phyloP scores from a whole-genome alignment of 2,888 invertebrate genomes.

The Lysandra coridon region DNA sequence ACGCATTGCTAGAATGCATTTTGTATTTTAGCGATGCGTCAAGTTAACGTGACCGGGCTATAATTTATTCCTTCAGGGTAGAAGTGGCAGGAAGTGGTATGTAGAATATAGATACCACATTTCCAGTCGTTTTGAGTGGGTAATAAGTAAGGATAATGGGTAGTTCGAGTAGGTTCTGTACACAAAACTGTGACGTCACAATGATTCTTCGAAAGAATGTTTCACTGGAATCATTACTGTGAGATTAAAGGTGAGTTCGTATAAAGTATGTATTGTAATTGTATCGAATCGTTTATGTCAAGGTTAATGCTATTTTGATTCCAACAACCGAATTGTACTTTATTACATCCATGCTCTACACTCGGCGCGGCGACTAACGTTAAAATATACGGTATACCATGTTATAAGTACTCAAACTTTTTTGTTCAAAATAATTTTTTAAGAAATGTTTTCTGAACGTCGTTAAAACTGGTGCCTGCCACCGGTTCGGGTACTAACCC shows the following conservation, averaged over 20 bases:
- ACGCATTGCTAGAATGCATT: too few relatives aligned
- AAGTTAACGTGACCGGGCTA: too few relatives aligned
- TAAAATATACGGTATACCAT: too few relatives aligned
- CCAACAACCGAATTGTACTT: constrained; percentile 19
- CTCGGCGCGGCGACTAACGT: too few relatives aligned
- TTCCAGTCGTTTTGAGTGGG: background rate
- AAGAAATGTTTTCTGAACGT: too few relatives aligned
- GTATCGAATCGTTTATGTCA: constrained; percentile 10
- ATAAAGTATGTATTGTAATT: background rate
- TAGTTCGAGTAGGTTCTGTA: background rate
- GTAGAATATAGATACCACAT: too few relatives aligned
- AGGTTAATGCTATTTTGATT: constrained; percentile 16
- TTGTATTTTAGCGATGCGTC: too few relatives aligned
- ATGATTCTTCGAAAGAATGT: background rate
- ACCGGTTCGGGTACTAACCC: too few relatives aligned
- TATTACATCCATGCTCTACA: background rate
- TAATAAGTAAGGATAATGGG: background rate
- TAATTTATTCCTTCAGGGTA: too few relatives aligned
- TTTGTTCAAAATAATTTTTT: too few relatives aligned
- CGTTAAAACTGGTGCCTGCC: too few relatives aligned
- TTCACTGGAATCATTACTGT: background rate
- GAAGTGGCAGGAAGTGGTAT: background rate
- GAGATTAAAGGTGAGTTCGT: background rate
- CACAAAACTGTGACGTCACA: background rate
- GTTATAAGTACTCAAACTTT: too few relatives aligned